Base-by-base conservation (phyloP, 2,888 invertebrate genomes). In the Pammene fasciana region DNA sequence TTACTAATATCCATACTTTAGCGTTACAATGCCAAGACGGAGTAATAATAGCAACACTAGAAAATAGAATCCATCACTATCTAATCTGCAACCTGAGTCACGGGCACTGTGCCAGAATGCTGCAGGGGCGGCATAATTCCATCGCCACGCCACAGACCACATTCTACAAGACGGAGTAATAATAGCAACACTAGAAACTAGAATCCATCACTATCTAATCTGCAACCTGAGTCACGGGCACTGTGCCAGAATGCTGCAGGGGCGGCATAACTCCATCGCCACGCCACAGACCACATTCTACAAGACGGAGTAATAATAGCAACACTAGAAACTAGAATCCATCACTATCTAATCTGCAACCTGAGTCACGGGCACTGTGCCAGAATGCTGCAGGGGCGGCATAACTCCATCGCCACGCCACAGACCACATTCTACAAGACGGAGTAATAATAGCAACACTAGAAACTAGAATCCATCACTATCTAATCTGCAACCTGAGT, bases 81-180 rank as follows among this genome's bases (percentile, higher is more conserved):
- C 61, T 67, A 60, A 67, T 67, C 65, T 62, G 36, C 54, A 46
- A 45, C 65, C 65, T 60, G 57, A 34, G 43, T 52, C 16, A 14
- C 60, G 70, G 65, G 70, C 65, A 59, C 46, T 18, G n/a, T 26
- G 70, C 68, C 68, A 70, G 64, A 68, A 65, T 38, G 64, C 65
- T 59, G 70, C 70, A 36, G 68, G 64, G 43, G 57, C 43, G 59
- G 60, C 54, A 60, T 65, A 65, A 68, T 70, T 68, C 65, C 62
- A 62, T 68, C 14, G 46, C 52, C 52, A 3, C 13, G 26, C 10
- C 34, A 54, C 34, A 34, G 52, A 54, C 1, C 34, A 34, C 7
- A 7, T 54, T 10, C 52, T n/a, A n/a, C n/a, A n/a, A n/a, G n/a
- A n/a, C n/a, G n/a, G n/a, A n/a, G n/a, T n/a, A n/a, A n/a, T n/a